Evolutionary conservation across 2,888 invertebrate genomes (phyloP), one percentile per base, ranked within the genome.

Genomic region (Tyria jacobaeae): DNA sequence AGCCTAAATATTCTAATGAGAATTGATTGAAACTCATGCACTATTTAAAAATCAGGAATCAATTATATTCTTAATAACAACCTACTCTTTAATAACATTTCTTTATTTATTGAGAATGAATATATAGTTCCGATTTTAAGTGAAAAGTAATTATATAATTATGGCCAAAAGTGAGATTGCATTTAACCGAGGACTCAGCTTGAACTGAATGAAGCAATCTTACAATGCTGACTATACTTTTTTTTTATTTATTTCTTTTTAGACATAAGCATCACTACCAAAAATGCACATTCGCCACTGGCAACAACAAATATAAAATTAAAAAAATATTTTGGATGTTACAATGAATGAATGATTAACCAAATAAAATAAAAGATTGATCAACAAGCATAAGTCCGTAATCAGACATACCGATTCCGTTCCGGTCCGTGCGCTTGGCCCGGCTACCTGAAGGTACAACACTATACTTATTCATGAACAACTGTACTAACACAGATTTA

Each of bases 371-470:
- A 37, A 24, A 12, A n/a, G 25, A 10, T 2, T 53, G 25, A 37
- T 12, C 27, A 34, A 50, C 17, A 39, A 24, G 37, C 17, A 35
- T 15, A 52, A 52, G 25, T 25, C 49, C 37, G 39, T 15, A 27
- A 17, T 55, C 39, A n/a, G 17, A 61, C 61, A 52, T 61, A 61
- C 62, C 54, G 56, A 61, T 47, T 57, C 57, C 21, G 53, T 49
- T 31, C 44, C 59, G 25, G 53, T 57, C 31, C 57, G 25, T 35
- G 58, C 17, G 21, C 58, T 60, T 12, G 57, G 50, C 48, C 55
- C 57, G 17, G 60, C 53, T 57, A 37, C 51, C 59, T 64, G 55
- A 49, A 57, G 56, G 44, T 61, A 55, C 44, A 57, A 57, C 34
- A 51, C 21, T 27, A 27, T 15, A 51, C 55, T 41, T 56, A 41